Conservation (phyloP, 2,797 vertebrate genomes). For the Xenopus petersii region DNA sequence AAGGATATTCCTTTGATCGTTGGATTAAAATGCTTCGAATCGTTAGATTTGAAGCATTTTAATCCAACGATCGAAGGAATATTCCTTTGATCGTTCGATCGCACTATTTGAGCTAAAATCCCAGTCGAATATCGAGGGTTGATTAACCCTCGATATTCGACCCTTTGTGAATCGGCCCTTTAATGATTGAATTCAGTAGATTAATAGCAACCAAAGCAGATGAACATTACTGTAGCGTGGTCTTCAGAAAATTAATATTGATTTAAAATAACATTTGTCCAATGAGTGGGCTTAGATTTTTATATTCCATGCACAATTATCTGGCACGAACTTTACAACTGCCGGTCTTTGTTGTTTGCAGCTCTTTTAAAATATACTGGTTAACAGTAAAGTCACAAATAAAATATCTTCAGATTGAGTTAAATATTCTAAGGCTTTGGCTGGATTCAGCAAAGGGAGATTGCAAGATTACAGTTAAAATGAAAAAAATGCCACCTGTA, state of each 20-base stretch:
- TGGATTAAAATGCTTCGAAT: too few species aligned
- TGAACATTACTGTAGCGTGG: not conserved
- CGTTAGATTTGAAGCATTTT: too few species aligned
- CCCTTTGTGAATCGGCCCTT: too few species aligned
- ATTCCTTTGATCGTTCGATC: too few species aligned
- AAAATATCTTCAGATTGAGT: not conserved
- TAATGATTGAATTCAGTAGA: too few species aligned
- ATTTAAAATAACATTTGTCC: not conserved
- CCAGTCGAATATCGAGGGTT: too few species aligned
- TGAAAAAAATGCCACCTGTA: constrained; percentile 9
- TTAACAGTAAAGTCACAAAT: not conserved
- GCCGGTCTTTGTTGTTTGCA: too few species aligned
- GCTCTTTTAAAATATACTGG: not conserved
- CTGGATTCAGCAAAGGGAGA: not conserved
- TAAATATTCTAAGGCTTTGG: not conserved
- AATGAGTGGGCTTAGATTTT: not conserved
- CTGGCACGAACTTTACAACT: too few species aligned
- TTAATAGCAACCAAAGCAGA: not conserved
- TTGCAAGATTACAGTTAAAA: constrained; percentile 3
- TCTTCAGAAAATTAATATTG: not conserved
- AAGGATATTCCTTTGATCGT: too few species aligned
- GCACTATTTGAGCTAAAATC: too few species aligned
- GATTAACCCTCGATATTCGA: too few species aligned
- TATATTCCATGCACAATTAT: not conserved
- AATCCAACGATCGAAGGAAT: too few species aligned